Conservation (phyloP, 2,888 invertebrate species). For the Clitarchus hookeri region DNA sequence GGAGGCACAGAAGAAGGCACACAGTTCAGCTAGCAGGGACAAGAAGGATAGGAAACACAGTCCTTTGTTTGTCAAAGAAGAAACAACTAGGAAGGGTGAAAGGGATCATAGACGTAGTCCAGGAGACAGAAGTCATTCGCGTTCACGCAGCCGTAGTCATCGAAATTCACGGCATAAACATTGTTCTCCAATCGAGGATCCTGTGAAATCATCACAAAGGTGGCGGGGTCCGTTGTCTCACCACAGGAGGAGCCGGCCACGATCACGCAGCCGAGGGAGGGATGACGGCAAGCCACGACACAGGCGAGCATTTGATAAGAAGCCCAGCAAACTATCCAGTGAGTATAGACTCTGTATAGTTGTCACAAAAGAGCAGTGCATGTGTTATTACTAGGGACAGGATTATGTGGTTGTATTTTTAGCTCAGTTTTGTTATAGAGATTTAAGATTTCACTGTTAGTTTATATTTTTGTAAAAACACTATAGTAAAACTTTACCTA, state of each 20-base stretch:
- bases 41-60: slow-evolving; percentile 18
- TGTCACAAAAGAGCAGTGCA: no score
- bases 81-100: slow-evolving; percentile 47
- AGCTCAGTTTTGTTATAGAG: no score
- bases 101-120: slow-evolving; percentile 44
- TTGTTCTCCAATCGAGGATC: neutral
- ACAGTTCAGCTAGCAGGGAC: neutral
- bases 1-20: neutral
- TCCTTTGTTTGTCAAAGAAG: slow-evolving; percentile 23
- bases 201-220: neutral
- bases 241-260: slow-evolving; percentile 17
- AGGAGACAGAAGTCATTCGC: slow-evolving; percentile 23
- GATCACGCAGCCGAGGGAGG: slow-evolving; percentile 31
- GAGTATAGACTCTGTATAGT: slow-evolving; percentile 15
- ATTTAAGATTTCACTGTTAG: no score
- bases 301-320: slow-evolving; percentile 47
- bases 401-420: no score
- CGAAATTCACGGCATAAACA: neutral
- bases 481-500: no score
- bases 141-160: neutral
- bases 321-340: slow-evolving; percentile 40
- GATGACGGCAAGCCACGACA: slow-evolving; percentile 44
- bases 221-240: neutral
- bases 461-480: no score
- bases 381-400: no score